A percentile compares a stretch with the other conserved stretches of the same genome.
These are phyloP conservation scores for Osmerus mordax DNA, from an alignment of 2,113 vertebrate genomes.

Conservation along the genomic window DNA sequence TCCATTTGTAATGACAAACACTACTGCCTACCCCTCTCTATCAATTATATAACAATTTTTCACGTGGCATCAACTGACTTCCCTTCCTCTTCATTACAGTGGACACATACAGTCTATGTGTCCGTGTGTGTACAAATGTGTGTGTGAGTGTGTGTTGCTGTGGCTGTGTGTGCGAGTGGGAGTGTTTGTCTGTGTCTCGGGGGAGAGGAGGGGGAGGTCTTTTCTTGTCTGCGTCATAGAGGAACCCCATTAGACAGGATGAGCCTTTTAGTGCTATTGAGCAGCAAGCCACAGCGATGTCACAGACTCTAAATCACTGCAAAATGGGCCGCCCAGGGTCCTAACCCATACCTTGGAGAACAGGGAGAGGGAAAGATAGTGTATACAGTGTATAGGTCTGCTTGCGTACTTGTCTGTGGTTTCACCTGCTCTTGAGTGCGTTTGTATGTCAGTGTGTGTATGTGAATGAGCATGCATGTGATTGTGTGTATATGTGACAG, in stretches of 20 bases:
- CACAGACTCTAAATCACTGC: constrained; percentile 63
- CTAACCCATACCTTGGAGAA: constrained; percentile 22
- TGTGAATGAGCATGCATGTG: constrained; percentile 1
- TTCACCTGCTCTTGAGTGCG: constrained; percentile 1
- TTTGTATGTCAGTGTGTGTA: background rate
- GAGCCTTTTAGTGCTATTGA: constrained; percentile 76
- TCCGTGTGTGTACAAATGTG: background rate
- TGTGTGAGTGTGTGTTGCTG: background rate
- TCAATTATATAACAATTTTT: constrained; percentile 70
- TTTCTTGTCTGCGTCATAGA: constrained; percentile 63
- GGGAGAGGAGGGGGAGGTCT: constrained; percentile 21
- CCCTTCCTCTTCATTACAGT: constrained; percentile 61
- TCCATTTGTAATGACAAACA: no score
- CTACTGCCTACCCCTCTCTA: constrained; percentile 48
- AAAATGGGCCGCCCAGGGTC: constrained; percentile 50
- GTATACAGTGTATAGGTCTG: background rate
- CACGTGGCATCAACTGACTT: constrained; percentile 39
- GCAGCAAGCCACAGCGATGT: constrained; percentile 50
- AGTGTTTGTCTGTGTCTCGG: constrained; percentile 42
- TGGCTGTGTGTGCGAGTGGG: constrained; percentile 21
- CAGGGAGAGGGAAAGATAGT: background rate
- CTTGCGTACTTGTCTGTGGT: background rate
- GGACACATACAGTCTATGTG: constrained; percentile 9
- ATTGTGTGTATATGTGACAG: constrained; percentile 2
- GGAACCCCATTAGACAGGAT: constrained; percentile 70